phyloP scores from a whole-genome alignment of 2,888 invertebrate species.

The Aleiodes alternator region DNA sequence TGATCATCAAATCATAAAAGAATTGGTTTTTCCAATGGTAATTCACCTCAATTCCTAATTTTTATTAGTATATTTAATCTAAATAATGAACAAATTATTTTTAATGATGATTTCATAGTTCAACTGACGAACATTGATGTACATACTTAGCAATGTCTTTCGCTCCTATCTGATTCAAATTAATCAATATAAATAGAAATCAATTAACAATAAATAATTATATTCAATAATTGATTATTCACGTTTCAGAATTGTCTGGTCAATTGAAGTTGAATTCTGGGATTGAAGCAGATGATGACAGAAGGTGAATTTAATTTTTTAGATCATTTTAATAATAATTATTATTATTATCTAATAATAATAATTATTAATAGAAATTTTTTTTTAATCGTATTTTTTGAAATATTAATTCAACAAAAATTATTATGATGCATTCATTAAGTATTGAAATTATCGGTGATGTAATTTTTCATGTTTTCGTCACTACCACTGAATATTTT shows the following conservation, averaged over 20 bases:
- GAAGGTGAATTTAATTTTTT: slow-evolving; percentile 36
- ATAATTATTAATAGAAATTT: no score
- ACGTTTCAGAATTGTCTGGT: not conserved
- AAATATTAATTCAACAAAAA: slow-evolving; percentile 1
- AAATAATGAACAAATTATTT: no score
- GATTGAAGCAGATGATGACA: not conserved
- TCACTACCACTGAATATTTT: slow-evolving; percentile 70
- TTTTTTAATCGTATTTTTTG: no score
- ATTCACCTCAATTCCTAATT: no score
- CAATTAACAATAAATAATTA: not conserved
- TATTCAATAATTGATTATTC: not conserved
- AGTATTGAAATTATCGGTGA: slow-evolving; percentile 63
- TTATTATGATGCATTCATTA: slow-evolving; percentile 60
- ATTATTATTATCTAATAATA: no score
- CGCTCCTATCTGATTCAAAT: slow-evolving; percentile 58
- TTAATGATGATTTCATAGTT: slow-evolving; percentile 56
- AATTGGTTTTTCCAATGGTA: no score
- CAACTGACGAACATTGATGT: slow-evolving; percentile 58
- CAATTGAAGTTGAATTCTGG: not conserved
- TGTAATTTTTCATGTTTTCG: slow-evolving; percentile 62
- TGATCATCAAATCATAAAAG: no score
- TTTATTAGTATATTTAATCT: no score
- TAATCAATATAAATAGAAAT: slow-evolving; percentile 25
- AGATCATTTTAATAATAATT: not conserved
- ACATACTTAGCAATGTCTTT: slow-evolving; percentile 56